Base-by-base conservation (phyloP, 2,888 invertebrate genomes). In the Desoria tigrina region DNA sequence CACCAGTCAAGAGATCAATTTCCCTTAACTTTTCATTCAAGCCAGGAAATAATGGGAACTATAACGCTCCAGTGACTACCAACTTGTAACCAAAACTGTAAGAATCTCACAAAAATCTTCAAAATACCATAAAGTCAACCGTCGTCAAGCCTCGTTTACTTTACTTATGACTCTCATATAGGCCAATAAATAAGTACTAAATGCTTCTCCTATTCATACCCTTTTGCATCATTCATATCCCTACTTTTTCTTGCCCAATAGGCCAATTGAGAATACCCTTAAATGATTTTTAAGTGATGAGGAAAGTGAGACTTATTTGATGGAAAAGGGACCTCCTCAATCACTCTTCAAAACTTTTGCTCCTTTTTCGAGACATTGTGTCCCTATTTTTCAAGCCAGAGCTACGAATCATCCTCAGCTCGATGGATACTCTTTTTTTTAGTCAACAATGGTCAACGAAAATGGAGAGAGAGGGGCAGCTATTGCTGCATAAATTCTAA, bases 81-180 rank as follows among this genome's bases (percentile, higher is more conserved):
- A 45, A 45, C 45, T 3, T 11, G 6, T 11, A 45, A 11, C 16
- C 21, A 45, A 45, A 16, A 9, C 45, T 45, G 6, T 7, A 32
- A 32, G 32, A 11, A 32, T 32, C 32, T 32, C 32, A 32, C 32
- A 32, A 32, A n/a, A n/a, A n/a, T n/a, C n/a, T n/a, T n/a, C n/a
- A n/a, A n/a, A 16, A 23, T 37, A 42, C 21, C 56, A 42, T 57
- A 58, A 58, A 53, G 54, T 42, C 53, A 42, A 26, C 42, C 23
- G 26, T 18, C 61, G 64, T 66, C 68, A 65, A 63, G 68, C 65
- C 64, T 63, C 68, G 68, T 68, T 68, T 65, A 59, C 45, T 56
- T 60, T 65, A 65, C 62, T 58, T 58, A 58, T 27, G 58, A 58
- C 37, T 39, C 26, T 57, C 57, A 28, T 42, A 57, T 24, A 42